A percentile compares a stretch with the other conserved stretches of the same genome.
Conservation (phyloP, 2,888 invertebrate genomes). For the Tachystola acroxantha region DNA sequence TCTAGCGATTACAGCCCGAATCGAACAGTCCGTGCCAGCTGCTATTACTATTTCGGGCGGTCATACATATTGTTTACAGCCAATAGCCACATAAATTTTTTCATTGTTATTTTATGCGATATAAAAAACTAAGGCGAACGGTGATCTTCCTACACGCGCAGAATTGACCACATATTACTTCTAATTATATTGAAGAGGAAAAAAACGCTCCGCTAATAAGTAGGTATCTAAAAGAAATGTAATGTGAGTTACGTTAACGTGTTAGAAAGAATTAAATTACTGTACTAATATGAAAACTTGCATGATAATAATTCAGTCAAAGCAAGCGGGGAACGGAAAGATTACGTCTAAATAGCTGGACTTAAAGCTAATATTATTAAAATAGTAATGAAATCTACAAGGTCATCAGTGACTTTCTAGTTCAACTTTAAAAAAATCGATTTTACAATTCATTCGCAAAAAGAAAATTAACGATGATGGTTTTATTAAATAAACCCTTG, state of each 20-base stretch:
- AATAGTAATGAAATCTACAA: not conserved
- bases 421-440: not conserved
- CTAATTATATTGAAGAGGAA: too few relatives aligned
- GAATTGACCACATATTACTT: slow-evolving; percentile 6
- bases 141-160: not conserved
- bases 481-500: slow-evolving; percentile 56
- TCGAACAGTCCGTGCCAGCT: slow-evolving; percentile 50
- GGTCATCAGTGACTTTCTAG: not conserved
- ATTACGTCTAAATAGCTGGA: slow-evolving; percentile 1
- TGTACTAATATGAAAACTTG: not conserved
- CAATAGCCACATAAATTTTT: slow-evolving; percentile 21
- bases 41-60: slow-evolving; percentile 61
- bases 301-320: not conserved
- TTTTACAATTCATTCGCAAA: slow-evolving; percentile 10
- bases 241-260: too few relatives aligned
- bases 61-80: slow-evolving; percentile 39
- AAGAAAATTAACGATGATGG: slow-evolving; percentile 9
- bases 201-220: too few relatives aligned
- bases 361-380: slow-evolving; percentile 6
- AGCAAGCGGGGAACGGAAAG: not conserved
- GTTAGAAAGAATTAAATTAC: not conserved
- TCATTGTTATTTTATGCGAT: slow-evolving; percentile 22
- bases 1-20: slow-evolving; percentile 52
- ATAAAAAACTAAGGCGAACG: not conserved
- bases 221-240: too few relatives aligned